phyloP scores from a whole-genome alignment of 2,113 vertebrate species.

The Aramus guarauna region DNA sequence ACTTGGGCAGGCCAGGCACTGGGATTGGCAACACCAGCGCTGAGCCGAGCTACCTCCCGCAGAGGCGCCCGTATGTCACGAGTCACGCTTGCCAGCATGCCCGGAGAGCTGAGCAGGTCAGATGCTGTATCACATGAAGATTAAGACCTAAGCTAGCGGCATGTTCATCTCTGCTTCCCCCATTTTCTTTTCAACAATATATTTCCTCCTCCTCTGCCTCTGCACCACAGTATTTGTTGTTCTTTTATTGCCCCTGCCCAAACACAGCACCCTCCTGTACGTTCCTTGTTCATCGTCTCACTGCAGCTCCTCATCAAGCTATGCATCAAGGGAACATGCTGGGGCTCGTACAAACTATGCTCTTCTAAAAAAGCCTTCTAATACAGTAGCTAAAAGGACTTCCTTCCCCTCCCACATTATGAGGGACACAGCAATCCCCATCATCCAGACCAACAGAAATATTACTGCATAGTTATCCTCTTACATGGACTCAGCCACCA shows the following conservation, averaged over 20 bases:
- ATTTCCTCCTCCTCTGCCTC: not conserved
- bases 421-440: not conserved
- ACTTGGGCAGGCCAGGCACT: not conserved
- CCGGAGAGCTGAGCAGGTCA: not conserved
- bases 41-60: rapidly evolving
- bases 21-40: not conserved
- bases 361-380: not conserved
- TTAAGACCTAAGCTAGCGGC: not conserved
- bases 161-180: not conserved
- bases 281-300: not conserved
- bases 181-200: not conserved
- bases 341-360: not conserved
- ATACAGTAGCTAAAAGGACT: not conserved
- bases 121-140: not conserved
- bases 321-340: not conserved
- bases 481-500: not conserved
- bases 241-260: not conserved
- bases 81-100: not conserved
- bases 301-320: not conserved
- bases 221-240: not conserved
- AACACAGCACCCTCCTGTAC: not conserved
- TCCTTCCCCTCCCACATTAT: not conserved
- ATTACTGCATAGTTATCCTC: not conserved
- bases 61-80: rapidly evolving
- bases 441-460: not conserved